Base-by-base conservation (phyloP, 2,888 invertebrate genomes). In the Tetheella fluctuosa region DNA sequence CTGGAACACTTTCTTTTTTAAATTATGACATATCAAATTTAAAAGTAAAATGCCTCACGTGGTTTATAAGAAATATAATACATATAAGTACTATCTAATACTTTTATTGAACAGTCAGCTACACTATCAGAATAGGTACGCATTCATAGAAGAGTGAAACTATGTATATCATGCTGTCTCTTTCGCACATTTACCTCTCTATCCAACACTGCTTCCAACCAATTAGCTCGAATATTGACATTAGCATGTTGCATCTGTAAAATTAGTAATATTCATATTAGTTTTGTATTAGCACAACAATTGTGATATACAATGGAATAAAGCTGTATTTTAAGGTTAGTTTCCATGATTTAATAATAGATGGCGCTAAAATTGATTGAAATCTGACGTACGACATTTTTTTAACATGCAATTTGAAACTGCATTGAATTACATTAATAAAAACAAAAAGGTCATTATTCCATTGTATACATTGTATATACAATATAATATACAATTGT, bases 151-250 rank as follows among this genome's bases (percentile, higher is more conserved):
- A 62, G 60, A 54, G 61, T 62, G 59, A 68, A 59, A 65, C 67
- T 71, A 69, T 68, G 59, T 60, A 72, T 68, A 68, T 63, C 84
- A 84, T 87, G 86, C 83, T 84, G 69, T 86, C 89, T 91, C 91
- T 91, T 93, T 92, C 92, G 92, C 93, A 92, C 93, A 93, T 92
- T 91, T 93, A 93, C 93, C 93, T 93, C 93, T 93, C 93, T 91
- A 93, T 93, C 93, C 93, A 93, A 93, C 93, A 93, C 89, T 93
- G 93, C 86, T 93, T 93, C 93, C 93, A 93, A 83, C 93, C 93
- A 80, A 93, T 93, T 80, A 93, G 91, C 92, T 93, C 93, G 93
- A 93, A 93, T 77, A 93, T 90, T 59, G 93, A 93, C 93, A 93
- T 93, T 83, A 93, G 91, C 90, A 86, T 93, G 93, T 93, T 93